Percentiles rank a stretch among this genome's conserved stretches.
Conservation (phyloP, 1,140 invertebrate species). For the Coenobita brevimanus region DNA sequence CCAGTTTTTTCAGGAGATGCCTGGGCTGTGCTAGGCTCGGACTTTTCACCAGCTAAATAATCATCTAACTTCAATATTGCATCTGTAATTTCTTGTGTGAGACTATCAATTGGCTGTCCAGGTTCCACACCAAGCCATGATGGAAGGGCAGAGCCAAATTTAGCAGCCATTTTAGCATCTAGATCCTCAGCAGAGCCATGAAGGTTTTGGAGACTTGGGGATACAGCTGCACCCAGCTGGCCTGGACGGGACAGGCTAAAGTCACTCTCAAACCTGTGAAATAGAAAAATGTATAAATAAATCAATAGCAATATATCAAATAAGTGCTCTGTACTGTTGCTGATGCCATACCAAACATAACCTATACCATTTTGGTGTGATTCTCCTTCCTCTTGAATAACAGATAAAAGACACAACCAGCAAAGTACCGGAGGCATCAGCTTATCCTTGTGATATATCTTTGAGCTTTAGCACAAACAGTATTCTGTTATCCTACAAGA, state of each 20-base stretch:
- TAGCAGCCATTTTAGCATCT: slow-evolving; percentile 68
- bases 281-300: background rate
- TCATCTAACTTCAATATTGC: slow-evolving; percentile 81
- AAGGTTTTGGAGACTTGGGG: slow-evolving; percentile 77
- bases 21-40: slow-evolving; percentile 77
- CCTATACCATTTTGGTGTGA: no score
- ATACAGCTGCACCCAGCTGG: slow-evolving; percentile 69
- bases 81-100: slow-evolving; percentile 78
- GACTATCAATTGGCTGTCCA: slow-evolving; percentile 73
- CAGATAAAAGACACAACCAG: no score
- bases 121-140: slow-evolving; percentile 72
- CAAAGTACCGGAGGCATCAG: no score
- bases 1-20: slow-evolving; percentile 74
- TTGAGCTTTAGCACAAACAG: no score
- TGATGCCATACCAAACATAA: no score
- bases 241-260: slow-evolving; percentile 63
- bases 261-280: slow-evolving; percentile 63
- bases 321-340: no score
- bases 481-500: no score
- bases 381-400: no score
- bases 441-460: no score
- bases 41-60: slow-evolving; percentile 79
- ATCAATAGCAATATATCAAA: no score
- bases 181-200: slow-evolving; percentile 77
- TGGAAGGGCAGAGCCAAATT: slow-evolving; percentile 76